Conservation (phyloP, 2,888 invertebrate species). For the Acleris holmiana region DNA sequence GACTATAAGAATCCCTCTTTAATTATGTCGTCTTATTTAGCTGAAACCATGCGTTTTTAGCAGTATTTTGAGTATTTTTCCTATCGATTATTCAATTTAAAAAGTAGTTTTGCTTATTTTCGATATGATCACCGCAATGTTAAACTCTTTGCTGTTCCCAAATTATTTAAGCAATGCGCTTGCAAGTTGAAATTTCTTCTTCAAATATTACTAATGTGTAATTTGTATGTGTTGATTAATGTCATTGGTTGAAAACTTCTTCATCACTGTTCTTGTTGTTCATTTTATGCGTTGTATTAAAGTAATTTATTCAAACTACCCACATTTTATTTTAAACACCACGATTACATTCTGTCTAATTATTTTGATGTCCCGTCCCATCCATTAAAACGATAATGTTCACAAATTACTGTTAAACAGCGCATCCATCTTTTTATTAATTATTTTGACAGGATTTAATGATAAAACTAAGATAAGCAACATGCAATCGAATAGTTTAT, state of each 20-base stretch:
- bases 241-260: too few relatives aligned
- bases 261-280: too few relatives aligned
- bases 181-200: background rate
- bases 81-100: too few relatives aligned
- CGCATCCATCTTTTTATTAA: slow-evolving; percentile 60
- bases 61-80: too few relatives aligned
- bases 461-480: slow-evolving; percentile 54
- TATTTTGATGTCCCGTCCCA: slow-evolving; percentile 47
- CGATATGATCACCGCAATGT: too few relatives aligned
- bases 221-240: too few relatives aligned
- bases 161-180: background rate
- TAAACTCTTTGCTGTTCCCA: too few relatives aligned
- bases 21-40: too few relatives aligned
- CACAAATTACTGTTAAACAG: slow-evolving; percentile 63
- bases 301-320: slow-evolving; percentile 28
- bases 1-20: too few relatives aligned
- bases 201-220: background rate
- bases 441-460: slow-evolving; percentile 58
- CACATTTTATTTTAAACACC: slow-evolving; percentile 32
- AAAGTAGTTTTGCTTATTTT: too few relatives aligned
- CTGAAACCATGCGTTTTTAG: too few relatives aligned
- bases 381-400: slow-evolving; percentile 53
- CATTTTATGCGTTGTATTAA: background rate
- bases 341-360: slow-evolving; percentile 39
- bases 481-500: slow-evolving; percentile 46